phyloP scores from a whole-genome alignment of 2,888 invertebrate species.

The Chrysolina haemoptera region DNA sequence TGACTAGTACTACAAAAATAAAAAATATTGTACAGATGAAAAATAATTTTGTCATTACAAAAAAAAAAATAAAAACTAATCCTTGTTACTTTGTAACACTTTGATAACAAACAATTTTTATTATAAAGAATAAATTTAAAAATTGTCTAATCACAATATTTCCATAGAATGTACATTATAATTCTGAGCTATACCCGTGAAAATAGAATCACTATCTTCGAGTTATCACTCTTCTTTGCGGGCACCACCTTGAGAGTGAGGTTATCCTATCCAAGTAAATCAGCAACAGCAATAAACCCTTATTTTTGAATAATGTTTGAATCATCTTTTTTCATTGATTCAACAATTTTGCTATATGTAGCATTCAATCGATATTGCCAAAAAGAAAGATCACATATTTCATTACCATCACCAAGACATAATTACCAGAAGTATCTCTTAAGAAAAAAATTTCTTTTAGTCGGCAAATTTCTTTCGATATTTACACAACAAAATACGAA shows the following conservation, averaged over 20 bases:
- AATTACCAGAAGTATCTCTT: neutral
- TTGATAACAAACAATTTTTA: conserved; percentile 42
- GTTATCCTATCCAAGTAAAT: conserved; percentile 27
- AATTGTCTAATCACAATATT: conserved; percentile 59
- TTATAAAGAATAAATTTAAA: conserved; percentile 38
- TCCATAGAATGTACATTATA: conserved; percentile 58
- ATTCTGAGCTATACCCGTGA: conserved; percentile 59
- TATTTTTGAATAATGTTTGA: conserved; percentile 17
- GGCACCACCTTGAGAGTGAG: conserved; percentile 52
- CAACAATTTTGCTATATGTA: neutral
- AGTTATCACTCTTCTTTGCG: conserved; percentile 48
- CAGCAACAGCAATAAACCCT: conserved; percentile 33
- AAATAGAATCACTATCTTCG: conserved; percentile 53
- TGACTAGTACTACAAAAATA: conserved; percentile 61
- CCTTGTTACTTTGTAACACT: conserved; percentile 46
- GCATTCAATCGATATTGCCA: neutral
- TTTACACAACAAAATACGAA: neutral
- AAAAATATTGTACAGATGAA: conserved; percentile 52
- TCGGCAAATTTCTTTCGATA: neutral
- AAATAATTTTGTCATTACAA: conserved; percentile 51
- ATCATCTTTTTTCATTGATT: neutral
- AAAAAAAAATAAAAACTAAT: conserved; percentile 37
- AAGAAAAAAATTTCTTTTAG: neutral
- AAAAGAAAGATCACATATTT: conserved; percentile 2
- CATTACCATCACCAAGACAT: neutral